Percentiles rank a stretch among this genome's conserved stretches.
Conservation (phyloP, 2,113 vertebrate genomes). For the Colistium nudipinnis region DNA sequence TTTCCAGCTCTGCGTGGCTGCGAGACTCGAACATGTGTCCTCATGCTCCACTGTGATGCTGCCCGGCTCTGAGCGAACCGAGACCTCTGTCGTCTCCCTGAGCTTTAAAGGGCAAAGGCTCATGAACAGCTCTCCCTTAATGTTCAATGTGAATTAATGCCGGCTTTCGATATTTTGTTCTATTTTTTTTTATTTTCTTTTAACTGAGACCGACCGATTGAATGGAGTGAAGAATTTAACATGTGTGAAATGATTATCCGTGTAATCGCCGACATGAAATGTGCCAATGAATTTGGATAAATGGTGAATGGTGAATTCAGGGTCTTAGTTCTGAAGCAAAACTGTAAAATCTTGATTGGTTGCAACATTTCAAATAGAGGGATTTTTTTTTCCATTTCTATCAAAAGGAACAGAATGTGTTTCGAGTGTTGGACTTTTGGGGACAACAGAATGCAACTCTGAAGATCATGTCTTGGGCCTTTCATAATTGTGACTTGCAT, state of each 20-base stretch:
- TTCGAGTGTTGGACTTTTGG: no score
- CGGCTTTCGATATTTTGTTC: neutral
- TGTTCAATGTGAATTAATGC: constrained; percentile 5
- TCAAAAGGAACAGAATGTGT: no score
- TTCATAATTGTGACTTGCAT: no score
- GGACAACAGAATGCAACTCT: no score
- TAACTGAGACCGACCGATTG: neutral
- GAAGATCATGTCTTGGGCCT: no score
- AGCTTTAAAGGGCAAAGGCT: constrained; percentile 42
- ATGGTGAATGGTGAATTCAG: neutral
- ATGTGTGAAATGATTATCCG: neutral
- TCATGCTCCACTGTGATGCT: constrained; percentile 9
- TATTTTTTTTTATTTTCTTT: neutral
- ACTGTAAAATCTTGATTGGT: neutral
- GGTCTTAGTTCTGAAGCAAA: neutral
- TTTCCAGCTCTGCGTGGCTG: constrained; percentile 26
- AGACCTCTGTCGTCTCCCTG: constrained; percentile 2
- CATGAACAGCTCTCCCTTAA: constrained; percentile 36
- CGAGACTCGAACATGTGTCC: constrained; percentile 29
- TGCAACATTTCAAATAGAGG: neutral
- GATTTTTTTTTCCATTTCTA: neutral
- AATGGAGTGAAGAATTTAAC: constrained; percentile 1
- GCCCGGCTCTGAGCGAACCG: neutral
- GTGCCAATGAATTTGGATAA: neutral
- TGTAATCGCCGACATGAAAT: neutral